Conservation (phyloP, 2,797 vertebrate genomes). For the Xenentodon cancila region DNA sequence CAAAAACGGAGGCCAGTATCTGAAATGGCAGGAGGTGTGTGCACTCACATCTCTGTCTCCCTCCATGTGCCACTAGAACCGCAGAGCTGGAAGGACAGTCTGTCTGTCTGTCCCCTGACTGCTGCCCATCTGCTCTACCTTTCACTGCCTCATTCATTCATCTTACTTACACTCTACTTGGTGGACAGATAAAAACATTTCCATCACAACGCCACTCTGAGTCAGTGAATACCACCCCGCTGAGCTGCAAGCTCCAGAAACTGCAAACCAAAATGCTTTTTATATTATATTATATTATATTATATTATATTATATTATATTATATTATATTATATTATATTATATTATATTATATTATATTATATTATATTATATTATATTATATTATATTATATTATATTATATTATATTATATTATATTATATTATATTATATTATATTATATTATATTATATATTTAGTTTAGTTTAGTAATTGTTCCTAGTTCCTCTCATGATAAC, state of each 20-base stretch:
- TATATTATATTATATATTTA: no score
- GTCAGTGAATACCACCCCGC: conserved; percentile 6
- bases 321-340: no score
- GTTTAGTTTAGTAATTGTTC: no score
- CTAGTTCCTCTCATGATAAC: no score
- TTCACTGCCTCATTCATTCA: conserved; percentile 59
- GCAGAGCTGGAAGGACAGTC: conserved; percentile 55
- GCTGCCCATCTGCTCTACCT: conserved; percentile 55
- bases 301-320: no score
- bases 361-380: no score
- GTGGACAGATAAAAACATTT: conserved; percentile 26
- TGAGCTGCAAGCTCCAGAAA: not conserved
- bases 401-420: no score
- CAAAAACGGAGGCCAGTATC: conserved; percentile 46
- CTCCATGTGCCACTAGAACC: conserved; percentile 61
- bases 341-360: no score
- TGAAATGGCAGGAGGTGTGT: conserved; percentile 55
- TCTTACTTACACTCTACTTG: conserved; percentile 41
- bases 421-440: no score
- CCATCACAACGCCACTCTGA: conserved; percentile 13
- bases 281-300: not conserved
- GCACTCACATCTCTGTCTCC: conserved; percentile 45
- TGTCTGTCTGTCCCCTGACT: conserved; percentile 11
- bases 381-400: no score
- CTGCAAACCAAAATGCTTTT: not conserved